Evolutionary conservation across 2,888 invertebrate species (phyloP), one percentile per base, ranked within the genome.

Genomic region (Macrophya alboannulata): DNA sequence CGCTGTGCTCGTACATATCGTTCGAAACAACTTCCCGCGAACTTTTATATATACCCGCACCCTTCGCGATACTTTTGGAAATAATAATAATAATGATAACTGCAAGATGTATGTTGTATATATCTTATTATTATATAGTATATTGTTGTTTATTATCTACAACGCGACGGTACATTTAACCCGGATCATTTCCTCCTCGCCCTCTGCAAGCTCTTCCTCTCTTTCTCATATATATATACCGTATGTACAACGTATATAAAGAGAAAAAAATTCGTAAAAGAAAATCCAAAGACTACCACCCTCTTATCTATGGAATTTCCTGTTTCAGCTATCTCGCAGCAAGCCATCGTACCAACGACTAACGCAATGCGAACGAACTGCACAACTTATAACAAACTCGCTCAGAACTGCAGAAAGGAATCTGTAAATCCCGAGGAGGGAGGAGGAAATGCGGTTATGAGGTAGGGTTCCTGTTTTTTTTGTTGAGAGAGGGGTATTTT

Each of bases 101-200:
- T 10, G 21, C 0, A 10, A 59, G n/a, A 25, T 43, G 43, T 79
- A 37, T 79, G 10, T 8, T 48, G 9, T 31, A 31, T 68, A 12
- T 68, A 31, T 25, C 4, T n/a, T 21, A 82, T 76, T 45, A 15
- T 31, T 37, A 6, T 71, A 31, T 51, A 15, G 15, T 90, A 91
- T 91, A 92, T 92, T 89, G 91, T 90, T 90, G 90, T 91, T 91
- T 91, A 92, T 91, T 91, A 91, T 91, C 91, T 89, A 86, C 88
- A 12, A 40, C 40, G 77, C 86, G 88, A 91, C 92, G 92, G 89
- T 92, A 92, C 92, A 92, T 92, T 92, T 91, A 92, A 92, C 92
- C 90, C 88, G 90, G 90, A 88, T 90, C 91, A 90, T 90, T 91
- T 89, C 90, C 86, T 81, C 72, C 81, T n/a, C 72, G 10, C 43